Evolutionary conservation across 2,888 invertebrate species (phyloP), one percentile per base, ranked within the genome.

Genomic region (Polylopha cassiicola): DNA sequence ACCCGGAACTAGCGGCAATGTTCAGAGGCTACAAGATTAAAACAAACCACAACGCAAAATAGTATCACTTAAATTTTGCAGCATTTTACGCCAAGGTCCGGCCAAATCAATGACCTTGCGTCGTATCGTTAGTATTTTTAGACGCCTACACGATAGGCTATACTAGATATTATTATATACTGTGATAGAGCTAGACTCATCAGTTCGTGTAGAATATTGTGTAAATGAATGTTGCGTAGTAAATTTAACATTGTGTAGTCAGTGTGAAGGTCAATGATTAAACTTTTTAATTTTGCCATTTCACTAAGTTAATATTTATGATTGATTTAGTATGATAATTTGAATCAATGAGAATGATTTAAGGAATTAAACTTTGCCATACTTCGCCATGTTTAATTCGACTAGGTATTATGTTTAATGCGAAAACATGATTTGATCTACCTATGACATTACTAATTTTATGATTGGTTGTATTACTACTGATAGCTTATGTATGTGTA

Each of bases 331-430:
- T 37, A 27, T 13, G 7, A 28, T 20, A 26, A 17, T 36, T 26
- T 27, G 16, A 11, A 31, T 30, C 9, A 7, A 16, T 30, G 10
- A 30, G 24, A 45, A 45, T 47, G 46, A 52, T 49, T 48, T 58
- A 64, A 57, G 51, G 74, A 77, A 78, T 81, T 81, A 78, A 81
- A 80, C 81, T 72, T n/a, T 73, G 78, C 84, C 84, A 82, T 82
- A 73, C 46, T 47, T 62, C 62, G 77, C 77, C 75, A 80, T 80
- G 81, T 79, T 81, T 81, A 74, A 79, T 78, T 78, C 77, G 53
- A 55, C 55, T 46, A 33, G n/a, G n/a, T n/a, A n/a, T n/a, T n/a
- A 30, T 24, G 15, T 26, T 21, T 16, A 30, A 24, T 10, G 16
- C 31, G 20, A 20, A 18, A 9, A 26, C 21, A 16, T 17, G 7